A percentile compares a stretch with the other conserved stretches of the same genome.
Evolutionary conservation across 92 coral and sea anemone species (phyloP).

Genomic region (Zoanthus gigantus): DNA sequence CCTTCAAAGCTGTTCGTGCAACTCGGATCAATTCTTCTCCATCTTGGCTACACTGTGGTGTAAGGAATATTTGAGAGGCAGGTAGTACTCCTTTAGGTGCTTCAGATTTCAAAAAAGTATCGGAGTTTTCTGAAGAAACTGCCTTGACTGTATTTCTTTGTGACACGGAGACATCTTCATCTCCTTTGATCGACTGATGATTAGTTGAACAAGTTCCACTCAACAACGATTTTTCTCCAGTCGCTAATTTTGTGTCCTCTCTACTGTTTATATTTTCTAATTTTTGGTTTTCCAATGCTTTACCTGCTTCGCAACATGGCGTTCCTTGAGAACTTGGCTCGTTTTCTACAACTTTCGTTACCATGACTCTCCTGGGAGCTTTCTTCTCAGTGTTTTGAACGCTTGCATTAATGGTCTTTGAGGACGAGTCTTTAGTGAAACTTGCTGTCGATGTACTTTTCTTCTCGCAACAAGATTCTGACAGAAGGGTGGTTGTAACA

Average conservation of each 20-base stretch:
- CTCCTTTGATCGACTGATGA: not conserved
- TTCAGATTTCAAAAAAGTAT: not conserved
- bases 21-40: not conserved
- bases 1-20: not conserved
- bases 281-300: not conserved
- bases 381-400: not conserved
- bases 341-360: not conserved
- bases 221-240: not conserved
- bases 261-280: not conserved
- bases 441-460: not conserved
- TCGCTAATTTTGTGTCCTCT: not conserved
- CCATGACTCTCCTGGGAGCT: constrained; percentile 40
- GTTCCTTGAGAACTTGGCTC: not conserved
- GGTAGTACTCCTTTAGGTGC: too few species aligned
- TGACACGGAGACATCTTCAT: not conserved
- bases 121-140: not conserved
- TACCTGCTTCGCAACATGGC: not conserved
- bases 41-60: not conserved
- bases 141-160: not conserved
- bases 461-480: not conserved
- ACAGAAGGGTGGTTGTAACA: constrained; percentile 11
- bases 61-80: too few species aligned
- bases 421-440: not conserved
- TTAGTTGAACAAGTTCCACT: too few species aligned
- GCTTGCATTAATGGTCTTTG: not conserved